Conservation (phyloP, 2,888 invertebrate species). For the Acanthosepion esculentum region DNA sequence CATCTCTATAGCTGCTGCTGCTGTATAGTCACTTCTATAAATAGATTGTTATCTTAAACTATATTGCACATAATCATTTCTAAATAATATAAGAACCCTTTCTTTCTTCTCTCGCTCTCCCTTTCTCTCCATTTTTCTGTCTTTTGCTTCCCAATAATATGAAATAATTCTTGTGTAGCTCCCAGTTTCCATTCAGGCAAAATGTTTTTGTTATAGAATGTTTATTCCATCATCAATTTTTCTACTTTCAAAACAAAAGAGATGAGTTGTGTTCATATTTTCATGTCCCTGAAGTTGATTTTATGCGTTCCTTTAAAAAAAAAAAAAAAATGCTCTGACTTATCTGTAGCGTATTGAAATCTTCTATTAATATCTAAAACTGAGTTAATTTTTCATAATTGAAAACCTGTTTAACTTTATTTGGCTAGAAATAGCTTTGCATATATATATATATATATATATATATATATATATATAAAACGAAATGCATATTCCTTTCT, state of each 20-base stretch:
- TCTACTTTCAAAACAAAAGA: background rate
- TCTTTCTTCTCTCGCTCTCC: background rate
- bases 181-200: too few species aligned
- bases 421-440: too few species aligned
- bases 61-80: background rate
- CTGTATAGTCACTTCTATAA: slow-evolving; percentile 22
- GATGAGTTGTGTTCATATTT: background rate
- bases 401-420: too few species aligned
- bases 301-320: background rate
- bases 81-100: background rate
- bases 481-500: background rate
- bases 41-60: background rate
- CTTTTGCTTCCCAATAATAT: background rate
- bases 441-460: too few species aligned
- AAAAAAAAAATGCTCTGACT: background rate
- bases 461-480: too few species aligned
- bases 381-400: background rate
- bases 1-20: background rate
- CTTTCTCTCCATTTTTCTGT: background rate
- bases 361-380: background rate
- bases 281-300: background rate
- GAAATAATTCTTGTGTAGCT: too few species aligned
- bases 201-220: background rate
- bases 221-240: background rate
- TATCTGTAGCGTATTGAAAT: background rate